Evolutionary conservation across 2,113 vertebrate genomes (phyloP).

Genomic region (Anthoscopus minutus): DNA sequence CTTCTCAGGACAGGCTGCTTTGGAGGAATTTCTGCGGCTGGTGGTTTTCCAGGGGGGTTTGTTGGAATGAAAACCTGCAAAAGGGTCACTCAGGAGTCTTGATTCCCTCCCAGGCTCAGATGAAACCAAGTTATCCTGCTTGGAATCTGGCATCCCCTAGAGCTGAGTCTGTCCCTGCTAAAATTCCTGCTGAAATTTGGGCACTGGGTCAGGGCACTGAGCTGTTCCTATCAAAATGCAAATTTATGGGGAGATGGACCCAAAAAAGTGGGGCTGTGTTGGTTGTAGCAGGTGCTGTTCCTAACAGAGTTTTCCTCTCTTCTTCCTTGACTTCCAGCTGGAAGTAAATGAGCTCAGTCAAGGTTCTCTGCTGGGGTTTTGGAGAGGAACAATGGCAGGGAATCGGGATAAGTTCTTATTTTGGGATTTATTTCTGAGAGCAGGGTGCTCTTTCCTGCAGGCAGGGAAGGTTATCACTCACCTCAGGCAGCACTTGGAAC

Average conservation of each 20-base stretch:
- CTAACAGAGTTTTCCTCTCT: neutral
- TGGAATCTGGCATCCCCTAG: neutral
- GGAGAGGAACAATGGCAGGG: neutral
- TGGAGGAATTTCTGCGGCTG: neutral
- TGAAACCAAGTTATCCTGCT: neutral
- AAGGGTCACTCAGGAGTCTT: neutral
- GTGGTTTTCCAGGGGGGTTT: neutral
- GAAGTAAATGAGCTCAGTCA: neutral
- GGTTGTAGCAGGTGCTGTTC: neutral
- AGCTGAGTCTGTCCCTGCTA: neutral
- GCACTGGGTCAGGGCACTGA: neutral
- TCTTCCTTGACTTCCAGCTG: neutral
- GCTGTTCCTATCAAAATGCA: neutral
- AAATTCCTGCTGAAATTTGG: neutral
- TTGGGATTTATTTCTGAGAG: neutral
- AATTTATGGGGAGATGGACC: neutral
- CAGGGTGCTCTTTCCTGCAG: neutral
- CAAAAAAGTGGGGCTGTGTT: neutral
- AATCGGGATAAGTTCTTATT: neutral
- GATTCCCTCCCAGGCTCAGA: neutral
- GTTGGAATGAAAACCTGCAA: neutral
- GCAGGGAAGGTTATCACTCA: neutral
- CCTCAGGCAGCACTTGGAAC: neutral
- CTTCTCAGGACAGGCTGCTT: neutral
- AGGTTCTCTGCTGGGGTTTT: neutral